Evolutionary conservation across 2,888 invertebrate species (phyloP).

Genomic region (Agonopterix arenella): DNA sequence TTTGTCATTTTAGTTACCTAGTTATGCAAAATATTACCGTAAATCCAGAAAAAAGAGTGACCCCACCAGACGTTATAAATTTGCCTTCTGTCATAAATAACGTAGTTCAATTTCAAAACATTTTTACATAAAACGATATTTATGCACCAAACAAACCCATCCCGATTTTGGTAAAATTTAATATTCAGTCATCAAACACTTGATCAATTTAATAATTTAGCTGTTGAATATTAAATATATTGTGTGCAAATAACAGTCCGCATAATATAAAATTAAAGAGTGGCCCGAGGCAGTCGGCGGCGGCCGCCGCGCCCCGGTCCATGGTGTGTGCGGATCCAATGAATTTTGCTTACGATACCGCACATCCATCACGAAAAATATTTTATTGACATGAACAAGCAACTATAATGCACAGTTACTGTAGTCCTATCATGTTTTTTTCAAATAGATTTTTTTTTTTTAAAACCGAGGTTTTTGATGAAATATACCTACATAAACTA

Average conservation of each 20-base stretch:
- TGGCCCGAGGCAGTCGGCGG: conserved; percentile 13
- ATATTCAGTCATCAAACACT: background rate
- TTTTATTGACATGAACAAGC: conserved; percentile 40
- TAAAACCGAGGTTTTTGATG: too few species aligned
- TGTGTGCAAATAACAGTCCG: conserved; percentile 33
- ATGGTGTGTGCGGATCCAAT: conserved; percentile 7
- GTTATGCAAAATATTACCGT: too few species aligned
- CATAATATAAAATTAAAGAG: conserved; percentile 59
- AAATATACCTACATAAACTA: too few species aligned
- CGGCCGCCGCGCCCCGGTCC: conserved; percentile 22
- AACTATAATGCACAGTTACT: conserved; percentile 17
- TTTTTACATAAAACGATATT: too few species aligned
- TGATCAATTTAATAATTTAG: background rate
- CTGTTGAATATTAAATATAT: conserved; percentile 16
- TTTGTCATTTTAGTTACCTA: too few species aligned
- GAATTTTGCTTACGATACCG: conserved; percentile 54
- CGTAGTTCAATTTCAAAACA: too few species aligned
- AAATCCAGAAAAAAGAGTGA: too few species aligned
- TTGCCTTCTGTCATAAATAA: too few species aligned
- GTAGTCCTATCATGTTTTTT: too few species aligned
- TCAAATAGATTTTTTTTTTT: too few species aligned
- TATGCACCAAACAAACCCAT: too few species aligned
- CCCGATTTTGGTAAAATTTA: background rate
- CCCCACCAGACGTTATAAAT: too few species aligned
- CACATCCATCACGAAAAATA: conserved; percentile 49